These are phyloP conservation scores for Fringilla coelebs DNA, from an alignment of 2,797 vertebrate species.

Conservation along the genomic window DNA sequence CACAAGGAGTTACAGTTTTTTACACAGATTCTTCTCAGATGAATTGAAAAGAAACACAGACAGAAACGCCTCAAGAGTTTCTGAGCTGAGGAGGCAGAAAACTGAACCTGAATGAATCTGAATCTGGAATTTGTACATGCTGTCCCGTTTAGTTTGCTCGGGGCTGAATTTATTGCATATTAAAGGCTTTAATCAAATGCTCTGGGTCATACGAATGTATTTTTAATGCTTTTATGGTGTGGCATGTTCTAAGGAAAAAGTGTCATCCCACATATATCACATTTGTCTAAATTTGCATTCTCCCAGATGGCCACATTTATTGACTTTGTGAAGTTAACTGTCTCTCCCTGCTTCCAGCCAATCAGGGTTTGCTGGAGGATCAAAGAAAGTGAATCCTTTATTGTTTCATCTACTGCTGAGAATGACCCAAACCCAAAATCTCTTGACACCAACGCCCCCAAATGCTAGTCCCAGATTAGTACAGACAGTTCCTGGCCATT, in stretches of 20 bases:
- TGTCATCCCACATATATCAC: conserved; percentile 35
- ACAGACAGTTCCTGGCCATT: not conserved
- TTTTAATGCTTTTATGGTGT: conserved; percentile 39
- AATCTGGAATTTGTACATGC: not conserved
- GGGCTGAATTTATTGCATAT: conserved; percentile 46
- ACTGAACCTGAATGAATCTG: conserved; percentile 20
- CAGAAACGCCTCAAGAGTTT: not conserved
- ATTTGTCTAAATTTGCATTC: conserved; percentile 38
- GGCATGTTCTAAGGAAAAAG: conserved; percentile 43
- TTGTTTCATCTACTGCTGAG: conserved; percentile 18
- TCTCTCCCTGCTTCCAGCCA: not conserved
- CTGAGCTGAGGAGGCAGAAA: not conserved
- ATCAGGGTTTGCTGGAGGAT: not conserved
- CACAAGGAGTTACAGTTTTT: not conserved
- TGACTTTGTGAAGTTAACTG: conserved; percentile 19
- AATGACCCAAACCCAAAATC: conserved; percentile 35
- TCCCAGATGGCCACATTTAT: conserved; percentile 45
- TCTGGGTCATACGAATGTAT: conserved; percentile 23
- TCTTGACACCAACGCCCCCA: not conserved
- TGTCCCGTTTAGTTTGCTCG: conserved; percentile 1
- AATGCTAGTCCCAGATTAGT: conserved; percentile 12
- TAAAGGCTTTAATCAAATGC: conserved; percentile 43
- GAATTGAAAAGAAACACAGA: not conserved
- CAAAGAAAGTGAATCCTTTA: not conserved
- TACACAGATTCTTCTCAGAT: not conserved